Conservation (phyloP, 1,140 invertebrate species). For the Ceratina japonica region DNA sequence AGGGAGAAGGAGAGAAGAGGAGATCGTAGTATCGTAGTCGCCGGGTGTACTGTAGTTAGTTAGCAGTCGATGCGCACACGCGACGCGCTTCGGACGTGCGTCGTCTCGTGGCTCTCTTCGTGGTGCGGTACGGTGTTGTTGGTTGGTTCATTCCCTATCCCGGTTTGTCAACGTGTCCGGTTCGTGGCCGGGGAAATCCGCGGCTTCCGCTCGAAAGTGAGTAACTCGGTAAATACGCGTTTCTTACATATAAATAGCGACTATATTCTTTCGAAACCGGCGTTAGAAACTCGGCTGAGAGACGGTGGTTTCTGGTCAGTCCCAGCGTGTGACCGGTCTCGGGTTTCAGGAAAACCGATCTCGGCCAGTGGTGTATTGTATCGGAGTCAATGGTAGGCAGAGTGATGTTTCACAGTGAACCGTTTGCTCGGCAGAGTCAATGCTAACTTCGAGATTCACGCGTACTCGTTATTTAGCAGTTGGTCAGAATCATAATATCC, state of each 20-base stretch:
- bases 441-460: neutral
- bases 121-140: constrained; percentile 3
- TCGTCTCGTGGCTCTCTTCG: constrained; percentile 38
- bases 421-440: too few relatives aligned
- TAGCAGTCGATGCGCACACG: constrained; percentile 79
- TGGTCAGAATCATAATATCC: neutral
- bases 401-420: neutral
- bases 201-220: constrained; percentile 51
- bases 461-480: neutral
- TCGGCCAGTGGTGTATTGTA: neutral
- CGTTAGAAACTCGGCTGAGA: too few relatives aligned
- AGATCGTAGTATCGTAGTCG: constrained; percentile 65
- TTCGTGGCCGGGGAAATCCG: constrained; percentile 45
- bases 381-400: neutral
- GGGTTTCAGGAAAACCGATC: neutral
- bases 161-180: constrained; percentile 55
- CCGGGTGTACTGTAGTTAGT: constrained; percentile 74
- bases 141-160: constrained; percentile 1
- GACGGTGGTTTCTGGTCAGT: neutral
- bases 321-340: neutral
- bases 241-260: too few relatives aligned
- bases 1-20: constrained; percentile 26
- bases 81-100: constrained; percentile 73
- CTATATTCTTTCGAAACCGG: too few relatives aligned
- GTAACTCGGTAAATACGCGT: too few relatives aligned